phyloP scores from a whole-genome alignment of 2,113 vertebrate genomes.

The Callospermophilus lateralis region DNA sequence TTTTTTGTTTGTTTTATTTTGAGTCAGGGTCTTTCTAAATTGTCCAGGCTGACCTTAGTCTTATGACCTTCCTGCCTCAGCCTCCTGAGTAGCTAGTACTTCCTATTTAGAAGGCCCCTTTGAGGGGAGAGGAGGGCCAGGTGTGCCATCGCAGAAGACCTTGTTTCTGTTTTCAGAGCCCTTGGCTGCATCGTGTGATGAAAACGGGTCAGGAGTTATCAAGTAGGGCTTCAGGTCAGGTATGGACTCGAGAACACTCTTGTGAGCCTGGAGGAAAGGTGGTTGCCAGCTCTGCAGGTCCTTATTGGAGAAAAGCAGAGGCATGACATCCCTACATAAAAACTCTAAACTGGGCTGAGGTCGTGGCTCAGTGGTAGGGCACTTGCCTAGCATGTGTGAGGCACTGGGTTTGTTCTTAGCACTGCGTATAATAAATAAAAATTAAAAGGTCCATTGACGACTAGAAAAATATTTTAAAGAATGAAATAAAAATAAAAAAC shows the following conservation, averaged over 20 bases:
- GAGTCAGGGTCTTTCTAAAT: no score
- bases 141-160: not conserved
- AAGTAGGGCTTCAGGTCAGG: not conserved
- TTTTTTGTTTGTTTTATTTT: no score
- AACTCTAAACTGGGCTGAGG: not conserved
- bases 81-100: no score
- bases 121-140: not conserved
- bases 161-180: not conserved
- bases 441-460: no score
- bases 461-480: no score
- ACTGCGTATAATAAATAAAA: no score
- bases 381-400: no score
- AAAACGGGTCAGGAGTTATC: not conserved
- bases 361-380: no score
- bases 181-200: not conserved
- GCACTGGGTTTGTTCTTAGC: no score
- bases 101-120: not conserved
- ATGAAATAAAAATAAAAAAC: no score
- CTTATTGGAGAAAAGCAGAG: not conserved
- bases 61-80: no score
- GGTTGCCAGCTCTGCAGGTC: not conserved
- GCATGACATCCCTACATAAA: not conserved
- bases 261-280: not conserved
- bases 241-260: not conserved
- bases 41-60: no score